Evolutionary conservation across 2,888 invertebrate species (phyloP), one percentile per base, ranked within the genome.

Genomic region (Adelognathus sp.): DNA sequence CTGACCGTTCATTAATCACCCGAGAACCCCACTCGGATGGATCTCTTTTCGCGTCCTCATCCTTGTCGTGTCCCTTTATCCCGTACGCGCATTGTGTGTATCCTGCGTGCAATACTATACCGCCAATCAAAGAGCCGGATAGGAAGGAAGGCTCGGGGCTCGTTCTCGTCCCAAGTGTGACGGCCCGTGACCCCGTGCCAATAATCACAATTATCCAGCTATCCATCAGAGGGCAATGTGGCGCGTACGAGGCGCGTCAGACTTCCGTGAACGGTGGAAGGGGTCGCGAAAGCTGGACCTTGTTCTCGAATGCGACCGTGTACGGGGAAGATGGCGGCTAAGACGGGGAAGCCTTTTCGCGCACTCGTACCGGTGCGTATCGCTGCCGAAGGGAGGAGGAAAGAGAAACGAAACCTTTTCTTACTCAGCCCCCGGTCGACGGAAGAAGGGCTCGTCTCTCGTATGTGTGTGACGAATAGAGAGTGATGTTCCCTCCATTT

Each of bases 141-240:
- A 46, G 67, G 61, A 76, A 46, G n/a, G n/a, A n/a, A 73, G 36
- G 36, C 24, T 44, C 31, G 41, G n/a, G n/a, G 31, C 56, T 33
- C 9, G 44, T n/a, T n/a, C 56, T 50, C 67, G 72, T 77, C 74
- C 27, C 60, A 46, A 64, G 56, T 66, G 76, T 76, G 78, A 70
- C 79, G 79, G 69, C 41, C 71, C 74, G 73, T 76, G 76, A 69
- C 74, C 70, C 63, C 52, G 72, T 61, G 58, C 72, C 81, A 78
- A 81, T 81, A 79, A 80, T 81, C 78, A 78, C 76, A 81, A 81
- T 81, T 81, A 81, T 81, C 78, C 80, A 78, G 39, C 76, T 73
- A 78, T 78, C 77, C 73, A 81, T 81, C 81, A 81, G 52, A 80
- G 73, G 58, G 52, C 69, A 63, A 73, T 44, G 70, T 27, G 64